Conservation (phyloP, 2,113 vertebrate genomes). For the Phocoena phocoena region DNA sequence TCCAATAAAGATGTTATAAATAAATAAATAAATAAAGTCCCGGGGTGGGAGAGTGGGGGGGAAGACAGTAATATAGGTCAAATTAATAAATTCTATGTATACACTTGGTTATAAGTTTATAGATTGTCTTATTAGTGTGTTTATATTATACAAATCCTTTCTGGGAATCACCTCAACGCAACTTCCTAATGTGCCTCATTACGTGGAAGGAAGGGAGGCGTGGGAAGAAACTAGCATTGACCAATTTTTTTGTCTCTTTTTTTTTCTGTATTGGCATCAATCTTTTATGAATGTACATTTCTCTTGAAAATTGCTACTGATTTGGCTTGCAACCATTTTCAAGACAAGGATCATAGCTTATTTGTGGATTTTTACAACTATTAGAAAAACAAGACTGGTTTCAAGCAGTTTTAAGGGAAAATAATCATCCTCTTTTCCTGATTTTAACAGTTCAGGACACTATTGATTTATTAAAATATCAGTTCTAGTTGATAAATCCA, state of each 20-base stretch:
- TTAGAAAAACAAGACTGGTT: not conserved
- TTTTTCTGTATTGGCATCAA: not conserved
- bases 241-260: not conserved
- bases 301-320: slow-evolving; percentile 21
- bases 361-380: not conserved
- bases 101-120: not conserved
- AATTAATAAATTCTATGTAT: not conserved
- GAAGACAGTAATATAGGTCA: not conserved
- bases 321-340: not conserved
- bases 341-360: not conserved
- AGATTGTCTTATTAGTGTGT: not conserved
- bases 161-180: not conserved
- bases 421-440: not conserved
- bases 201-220: not conserved
- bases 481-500: not conserved
- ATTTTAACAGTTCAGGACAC: not conserved
- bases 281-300: not conserved
- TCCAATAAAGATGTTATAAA: too few relatives aligned
- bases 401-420: not conserved
- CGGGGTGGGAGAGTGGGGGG: too few relatives aligned
- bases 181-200: not conserved
- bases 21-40: too few relatives aligned
- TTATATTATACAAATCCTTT: slow-evolving; percentile 17
- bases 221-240: not conserved
- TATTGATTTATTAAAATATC: not conserved